Base-by-base conservation (phyloP, 2,113 vertebrate species). In the Oncorhynchus clarkii region DNA sequence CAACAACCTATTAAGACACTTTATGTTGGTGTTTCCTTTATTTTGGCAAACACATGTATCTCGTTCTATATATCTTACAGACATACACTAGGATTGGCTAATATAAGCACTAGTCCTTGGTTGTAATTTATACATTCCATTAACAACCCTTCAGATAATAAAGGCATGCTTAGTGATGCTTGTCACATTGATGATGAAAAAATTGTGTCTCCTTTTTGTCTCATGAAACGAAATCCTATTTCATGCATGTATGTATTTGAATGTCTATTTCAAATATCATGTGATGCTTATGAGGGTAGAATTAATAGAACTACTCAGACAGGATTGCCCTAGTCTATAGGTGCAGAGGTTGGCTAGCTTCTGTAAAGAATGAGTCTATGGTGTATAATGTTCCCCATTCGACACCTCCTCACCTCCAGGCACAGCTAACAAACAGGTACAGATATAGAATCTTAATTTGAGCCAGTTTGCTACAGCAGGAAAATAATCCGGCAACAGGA, bases 381-480 rank as follows among this genome's bases (percentile, higher is more conserved):
- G 39, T 45, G 9, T 45, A 45, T 45, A 45, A 11, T 45, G 39
- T 11, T 45, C 39, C 2, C 8, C 39, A 45, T 45, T 45, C 9
- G 2, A 45, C 39, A 11, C 39, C 39, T 45, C 39, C 39, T 11
- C 39, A 11, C 39, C 39, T 26, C 75, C 24, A 54, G 26, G 39
- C 39, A 51, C 13, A 70, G 65, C 78, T 60, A 73, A 51, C 68
- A 84, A 71, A 74, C 66, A 66, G 57, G 39, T 11, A 45, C 39
- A 45, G 39, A 45, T 45, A 45, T 45, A 45, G 39, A 9, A 45
- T 45, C 39, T 11, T 45, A 2, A 45, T 11, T 45, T 45, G 9
- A 11, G 9, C 2, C 39, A 45, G 39, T 45, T 45, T 45, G 39
- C 9, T 45, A 45, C 39, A 45, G 8, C 2, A 3, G 39, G 39